Percentiles rank a stretch among this genome's conserved stretches.
phyloP scores from a whole-genome alignment of 2,113 vertebrate genomes.

The Lathamus discolor region DNA sequence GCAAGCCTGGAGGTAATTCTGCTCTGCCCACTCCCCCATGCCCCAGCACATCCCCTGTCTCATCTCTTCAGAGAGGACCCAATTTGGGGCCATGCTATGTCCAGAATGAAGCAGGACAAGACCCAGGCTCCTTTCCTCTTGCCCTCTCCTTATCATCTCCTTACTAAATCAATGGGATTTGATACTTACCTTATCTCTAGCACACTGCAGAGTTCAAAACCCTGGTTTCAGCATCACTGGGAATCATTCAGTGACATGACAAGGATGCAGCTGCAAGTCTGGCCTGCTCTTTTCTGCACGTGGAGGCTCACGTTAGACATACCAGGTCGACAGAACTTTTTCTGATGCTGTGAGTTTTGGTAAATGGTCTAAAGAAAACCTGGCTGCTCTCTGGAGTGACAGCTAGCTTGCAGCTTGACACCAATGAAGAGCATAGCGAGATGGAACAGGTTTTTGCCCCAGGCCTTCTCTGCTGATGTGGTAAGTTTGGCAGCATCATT shows the following conservation, averaged over 20 bases:
- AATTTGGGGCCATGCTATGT: not conserved
- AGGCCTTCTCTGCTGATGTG: slow-evolving; percentile 20
- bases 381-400: not conserved
- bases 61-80: not conserved
- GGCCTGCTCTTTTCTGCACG: not conserved
- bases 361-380: not conserved
- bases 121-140: not conserved
- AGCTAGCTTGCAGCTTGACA: slow-evolving; percentile 26
- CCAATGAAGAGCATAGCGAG: not conserved
- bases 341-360: not conserved
- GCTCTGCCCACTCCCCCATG: rapidly evolving
- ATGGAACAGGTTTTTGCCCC: slow-evolving; percentile 38
- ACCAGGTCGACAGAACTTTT: not conserved
- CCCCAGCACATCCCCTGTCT: not conserved
- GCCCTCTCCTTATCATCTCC: not conserved
- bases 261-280: not conserved
- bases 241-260: not conserved
- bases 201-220: not conserved
- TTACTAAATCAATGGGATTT: not conserved
- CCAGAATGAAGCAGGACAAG: not conserved
- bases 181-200: not conserved
- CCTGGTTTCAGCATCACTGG: not conserved
- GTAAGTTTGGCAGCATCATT: slow-evolving; percentile 28
- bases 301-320: not conserved
- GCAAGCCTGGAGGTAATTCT: not conserved